These are phyloP conservation scores for Aphaenogaster floridana DNA, from an alignment of 1,140 invertebrate genomes.

Conservation along the genomic window DNA sequence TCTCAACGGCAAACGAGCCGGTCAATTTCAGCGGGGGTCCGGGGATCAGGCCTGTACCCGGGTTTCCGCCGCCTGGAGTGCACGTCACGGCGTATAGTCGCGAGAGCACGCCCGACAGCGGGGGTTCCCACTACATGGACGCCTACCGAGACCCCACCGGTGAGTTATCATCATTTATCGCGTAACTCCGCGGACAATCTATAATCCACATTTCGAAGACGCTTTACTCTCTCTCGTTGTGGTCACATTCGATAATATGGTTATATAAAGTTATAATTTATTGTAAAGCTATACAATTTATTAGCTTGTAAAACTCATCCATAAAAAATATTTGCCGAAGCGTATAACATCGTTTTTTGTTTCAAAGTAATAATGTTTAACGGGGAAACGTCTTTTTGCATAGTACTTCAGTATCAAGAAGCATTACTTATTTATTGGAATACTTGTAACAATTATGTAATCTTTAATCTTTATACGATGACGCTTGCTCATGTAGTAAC, in stretches of 20 bases:
- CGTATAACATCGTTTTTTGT: background rate
- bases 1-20: constrained; percentile 89
- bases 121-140: constrained; percentile 94
- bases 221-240: constrained; percentile 38
- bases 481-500: background rate
- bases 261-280: background rate
- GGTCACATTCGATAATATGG: too few species aligned
- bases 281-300: background rate
- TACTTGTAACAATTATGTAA: background rate
- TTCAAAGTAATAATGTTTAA: background rate
- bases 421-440: background rate
- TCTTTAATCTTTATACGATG: background rate
- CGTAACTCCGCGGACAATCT: constrained; percentile 42
- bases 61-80: constrained; percentile 86
- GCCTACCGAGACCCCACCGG: constrained; percentile 94
- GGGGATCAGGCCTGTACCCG: constrained; percentile 87
- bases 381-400: background rate
- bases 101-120: constrained; percentile 94
- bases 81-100: constrained; percentile 91
- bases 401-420: background rate
- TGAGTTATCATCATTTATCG: constrained; percentile 85
- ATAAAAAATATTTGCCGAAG: background rate
- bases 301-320: background rate
- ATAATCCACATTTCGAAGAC: background rate
- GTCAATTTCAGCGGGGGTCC: constrained; percentile 88